These are phyloP conservation scores for Pedionomus torquatus DNA, from an alignment of 2,113 vertebrate genomes.

Conservation along the genomic window DNA sequence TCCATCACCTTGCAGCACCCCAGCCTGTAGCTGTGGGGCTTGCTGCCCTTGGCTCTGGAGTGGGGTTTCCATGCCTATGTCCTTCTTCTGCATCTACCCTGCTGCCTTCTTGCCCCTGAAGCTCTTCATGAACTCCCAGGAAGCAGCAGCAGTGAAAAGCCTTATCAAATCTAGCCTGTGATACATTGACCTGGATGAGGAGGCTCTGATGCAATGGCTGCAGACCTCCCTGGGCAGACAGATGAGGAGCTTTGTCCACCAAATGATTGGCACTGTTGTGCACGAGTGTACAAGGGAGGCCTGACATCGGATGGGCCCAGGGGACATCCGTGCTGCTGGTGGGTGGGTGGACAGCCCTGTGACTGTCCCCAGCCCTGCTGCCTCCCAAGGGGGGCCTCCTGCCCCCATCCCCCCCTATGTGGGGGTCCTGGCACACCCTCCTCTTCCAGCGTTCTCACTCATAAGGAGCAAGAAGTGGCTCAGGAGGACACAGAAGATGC, in stretches of 20 bases:
- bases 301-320: rapidly evolving
- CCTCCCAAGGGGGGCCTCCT: rapidly evolving
- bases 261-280: too few relatives aligned
- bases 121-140: neutral
- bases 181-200: neutral
- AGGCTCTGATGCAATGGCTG: neutral
- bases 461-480: neutral
- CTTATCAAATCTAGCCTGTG: neutral
- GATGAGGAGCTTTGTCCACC: neutral
- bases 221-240: neutral
- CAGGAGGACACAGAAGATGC: neutral
- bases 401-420: neutral
- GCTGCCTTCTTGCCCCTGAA: neutral
- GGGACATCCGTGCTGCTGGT: rapidly evolving
- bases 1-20: neutral
- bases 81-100: neutral
- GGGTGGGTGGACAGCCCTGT: rapidly evolving
- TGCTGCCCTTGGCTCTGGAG: neutral
- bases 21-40: neutral
- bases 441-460: neutral
- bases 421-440: rapidly evolving
- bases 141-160: neutral
- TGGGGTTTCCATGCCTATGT: rapidly evolving
- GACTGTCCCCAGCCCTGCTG: rapidly evolving
- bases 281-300: rapidly evolving